Percentiles rank a stretch among this genome's conserved stretches.
These are phyloP conservation scores for Conus ventricosus DNA, from an alignment of 1,140 invertebrate species.

Conservation along the genomic window DNA sequence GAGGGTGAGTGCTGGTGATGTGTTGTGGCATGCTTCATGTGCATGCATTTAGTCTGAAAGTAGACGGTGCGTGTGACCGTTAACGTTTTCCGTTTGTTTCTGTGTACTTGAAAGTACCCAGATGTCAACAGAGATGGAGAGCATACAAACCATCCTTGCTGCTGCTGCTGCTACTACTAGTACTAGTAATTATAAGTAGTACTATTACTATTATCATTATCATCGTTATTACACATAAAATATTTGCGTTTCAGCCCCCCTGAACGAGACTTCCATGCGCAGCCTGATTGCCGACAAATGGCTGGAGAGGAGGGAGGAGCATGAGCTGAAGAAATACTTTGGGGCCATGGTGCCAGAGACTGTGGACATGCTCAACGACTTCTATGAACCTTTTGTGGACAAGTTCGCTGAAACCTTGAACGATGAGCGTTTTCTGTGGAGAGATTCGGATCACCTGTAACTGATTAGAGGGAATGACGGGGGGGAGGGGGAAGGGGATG, in stretches of 20 bases:
- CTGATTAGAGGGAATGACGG: background rate
- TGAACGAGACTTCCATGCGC: background rate
- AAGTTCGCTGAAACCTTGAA: slow-evolving; percentile 28
- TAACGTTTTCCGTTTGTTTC: too few relatives aligned
- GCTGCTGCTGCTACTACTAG: too few relatives aligned
- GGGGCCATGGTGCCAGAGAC: slow-evolving; percentile 32
- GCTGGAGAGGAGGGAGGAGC: slow-evolving; percentile 11
- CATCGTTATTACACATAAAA: too few relatives aligned
- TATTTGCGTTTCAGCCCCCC: background rate
- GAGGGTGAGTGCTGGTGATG: too few relatives aligned
- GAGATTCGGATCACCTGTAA: slow-evolving; percentile 16
- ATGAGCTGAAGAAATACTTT: slow-evolving; percentile 24
- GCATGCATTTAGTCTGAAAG: too few relatives aligned
- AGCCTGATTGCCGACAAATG: background rate
- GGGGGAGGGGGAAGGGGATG: background rate
- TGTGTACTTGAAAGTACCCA: too few relatives aligned
- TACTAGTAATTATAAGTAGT: too few relatives aligned
- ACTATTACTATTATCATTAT: too few relatives aligned
- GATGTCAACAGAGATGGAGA: too few relatives aligned
- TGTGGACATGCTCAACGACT: slow-evolving; percentile 32
- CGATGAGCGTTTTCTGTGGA: slow-evolving; percentile 28
- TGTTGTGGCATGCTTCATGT: too few relatives aligned
- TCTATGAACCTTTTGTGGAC: slow-evolving; percentile 29
- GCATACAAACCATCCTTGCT: too few relatives aligned
- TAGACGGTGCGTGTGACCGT: too few relatives aligned